Evolutionary conservation across 2,888 invertebrate species (phyloP).

Genomic region (Eupithecia centaureata): DNA sequence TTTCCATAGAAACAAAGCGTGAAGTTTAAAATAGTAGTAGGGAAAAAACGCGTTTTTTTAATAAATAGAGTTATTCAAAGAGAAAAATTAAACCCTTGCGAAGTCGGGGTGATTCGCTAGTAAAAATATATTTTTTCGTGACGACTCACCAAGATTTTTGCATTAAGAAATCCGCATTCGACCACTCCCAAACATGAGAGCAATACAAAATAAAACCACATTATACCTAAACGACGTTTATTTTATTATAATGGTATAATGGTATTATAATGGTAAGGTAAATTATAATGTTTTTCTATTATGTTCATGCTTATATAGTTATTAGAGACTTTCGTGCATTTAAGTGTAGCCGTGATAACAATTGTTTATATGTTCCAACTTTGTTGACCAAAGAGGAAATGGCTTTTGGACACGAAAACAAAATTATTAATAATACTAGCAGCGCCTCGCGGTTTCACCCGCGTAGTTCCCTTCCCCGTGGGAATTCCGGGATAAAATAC

Average conservation of each 20-base stretch:
- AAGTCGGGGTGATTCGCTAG: too few relatives aligned
- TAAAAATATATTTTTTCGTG: too few relatives aligned
- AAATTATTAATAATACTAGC: not conserved
- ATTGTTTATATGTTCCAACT: not conserved
- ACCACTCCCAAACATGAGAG: not conserved
- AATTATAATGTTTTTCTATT: not conserved
- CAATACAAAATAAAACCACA: not conserved
- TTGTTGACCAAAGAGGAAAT: not conserved
- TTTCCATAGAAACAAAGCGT: too few relatives aligned
- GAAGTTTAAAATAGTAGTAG: too few relatives aligned
- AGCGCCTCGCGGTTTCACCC: too few relatives aligned
- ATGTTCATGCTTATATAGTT: not conserved
- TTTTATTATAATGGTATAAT: not conserved
- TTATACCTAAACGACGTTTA: not conserved
- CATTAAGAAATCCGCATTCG: not conserved
- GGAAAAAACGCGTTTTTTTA: too few relatives aligned
- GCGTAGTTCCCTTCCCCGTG: too few relatives aligned
- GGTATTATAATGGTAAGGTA: not conserved
- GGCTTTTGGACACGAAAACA: not conserved
- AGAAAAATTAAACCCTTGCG: too few relatives aligned
- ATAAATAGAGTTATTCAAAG: too few relatives aligned
- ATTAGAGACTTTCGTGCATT: not conserved
- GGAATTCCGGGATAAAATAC: too few relatives aligned
- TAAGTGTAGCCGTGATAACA: not conserved
- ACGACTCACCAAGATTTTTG: too few relatives aligned